Evolutionary conservation across 2,797 vertebrate genomes (phyloP).

Genomic region (Psittacula derbiana): DNA sequence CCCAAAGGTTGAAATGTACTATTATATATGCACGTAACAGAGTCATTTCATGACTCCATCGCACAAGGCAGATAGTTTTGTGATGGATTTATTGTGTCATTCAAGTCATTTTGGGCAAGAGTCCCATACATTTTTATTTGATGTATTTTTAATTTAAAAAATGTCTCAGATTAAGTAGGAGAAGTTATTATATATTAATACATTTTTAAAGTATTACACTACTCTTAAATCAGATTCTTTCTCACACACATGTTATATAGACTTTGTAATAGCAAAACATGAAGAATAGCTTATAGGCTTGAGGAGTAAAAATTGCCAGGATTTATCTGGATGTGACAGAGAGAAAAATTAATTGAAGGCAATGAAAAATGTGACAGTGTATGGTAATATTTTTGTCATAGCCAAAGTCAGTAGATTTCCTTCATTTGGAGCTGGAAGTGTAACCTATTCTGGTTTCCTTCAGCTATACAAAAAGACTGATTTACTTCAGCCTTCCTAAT

Average conservation of each 20-base stretch:
- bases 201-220: conserved; percentile 20
- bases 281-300: conserved; percentile 9
- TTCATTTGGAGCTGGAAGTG: neutral
- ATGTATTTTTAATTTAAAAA: conserved; percentile 51
- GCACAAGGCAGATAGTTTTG: neutral
- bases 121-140: neutral
- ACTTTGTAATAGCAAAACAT: conserved; percentile 10
- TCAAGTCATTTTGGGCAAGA: conserved; percentile 4
- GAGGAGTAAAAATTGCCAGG: conserved; percentile 20
- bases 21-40: neutral
- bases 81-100: conserved; percentile 31
- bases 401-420: conserved; percentile 9
- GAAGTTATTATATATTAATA: conserved; percentile 36
- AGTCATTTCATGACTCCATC: neutral
- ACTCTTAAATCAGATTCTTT: conserved; percentile 16
- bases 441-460: neutral
- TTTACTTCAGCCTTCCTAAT: neutral
- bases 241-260: neutral
- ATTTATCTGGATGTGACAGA: conserved; percentile 53
- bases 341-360: conserved; percentile 42
- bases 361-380: neutral
- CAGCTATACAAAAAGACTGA: neutral
- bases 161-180: neutral
- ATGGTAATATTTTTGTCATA: conserved; percentile 20
- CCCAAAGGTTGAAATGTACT: neutral